Evolutionary conservation across 2,797 vertebrate genomes (phyloP).

Genomic region (Danio tinwini): DNA sequence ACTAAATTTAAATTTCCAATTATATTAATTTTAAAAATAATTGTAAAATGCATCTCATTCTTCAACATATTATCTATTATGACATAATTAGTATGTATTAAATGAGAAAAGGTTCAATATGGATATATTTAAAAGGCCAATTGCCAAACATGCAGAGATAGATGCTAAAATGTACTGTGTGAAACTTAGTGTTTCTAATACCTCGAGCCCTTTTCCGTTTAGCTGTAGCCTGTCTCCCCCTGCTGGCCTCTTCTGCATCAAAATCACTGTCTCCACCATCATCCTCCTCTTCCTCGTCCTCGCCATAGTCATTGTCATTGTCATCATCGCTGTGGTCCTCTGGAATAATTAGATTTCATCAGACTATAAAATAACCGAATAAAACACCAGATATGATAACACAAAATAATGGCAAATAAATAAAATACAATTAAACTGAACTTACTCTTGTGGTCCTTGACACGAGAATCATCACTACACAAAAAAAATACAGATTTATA

Average conservation of each 20-base stretch:
- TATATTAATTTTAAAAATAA: neutral
- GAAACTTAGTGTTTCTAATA: constrained; percentile 58
- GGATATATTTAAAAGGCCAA: neutral
- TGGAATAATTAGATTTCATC: constrained; percentile 52
- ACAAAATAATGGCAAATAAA: neutral
- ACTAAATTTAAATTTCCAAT: neutral
- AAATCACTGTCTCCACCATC: constrained; percentile 88
- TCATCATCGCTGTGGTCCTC: constrained; percentile 89
- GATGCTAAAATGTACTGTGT: neutral
- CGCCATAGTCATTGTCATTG: constrained; percentile 83
- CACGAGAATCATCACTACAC: constrained; percentile 57
- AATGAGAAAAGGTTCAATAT: neutral
- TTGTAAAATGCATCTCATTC: too few species aligned
- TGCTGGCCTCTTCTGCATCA: constrained; percentile 87
- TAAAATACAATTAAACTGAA: neutral
- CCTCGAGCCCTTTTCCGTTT: constrained; percentile 89
- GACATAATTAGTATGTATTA: neutral
- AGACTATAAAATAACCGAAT: neutral
- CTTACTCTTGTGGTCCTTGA: constrained; percentile 63
- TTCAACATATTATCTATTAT: neutral
- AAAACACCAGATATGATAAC: neutral
- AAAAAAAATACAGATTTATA: constrained; percentile 8
- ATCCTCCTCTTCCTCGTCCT: constrained; percentile 79
- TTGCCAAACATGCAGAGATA: neutral
- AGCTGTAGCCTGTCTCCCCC: constrained; percentile 84